These are phyloP conservation scores for Ennomos erosarius DNA, from an alignment of 2,888 invertebrate species.

Conservation along the genomic window DNA sequence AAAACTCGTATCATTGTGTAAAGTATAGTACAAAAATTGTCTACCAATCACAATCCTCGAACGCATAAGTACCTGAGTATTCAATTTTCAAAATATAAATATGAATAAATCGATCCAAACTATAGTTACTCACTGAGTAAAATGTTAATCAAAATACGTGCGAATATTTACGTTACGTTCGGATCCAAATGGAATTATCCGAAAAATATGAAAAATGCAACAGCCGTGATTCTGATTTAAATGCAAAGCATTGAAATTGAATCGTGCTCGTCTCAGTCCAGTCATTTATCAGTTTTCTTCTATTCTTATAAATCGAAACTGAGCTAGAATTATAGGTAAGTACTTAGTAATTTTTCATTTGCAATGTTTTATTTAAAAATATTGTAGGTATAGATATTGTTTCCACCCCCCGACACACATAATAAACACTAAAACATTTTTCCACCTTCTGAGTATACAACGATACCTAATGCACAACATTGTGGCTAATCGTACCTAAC, in stretches of 20 bases:
- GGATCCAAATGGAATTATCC: constrained; percentile 42
- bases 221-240: constrained; percentile 63
- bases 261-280: constrained; percentile 52
- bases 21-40: background rate
- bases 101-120: constrained; percentile 34
- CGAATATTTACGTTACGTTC: constrained; percentile 36
- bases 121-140: constrained; percentile 31
- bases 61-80: background rate
- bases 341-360: constrained; percentile 33
- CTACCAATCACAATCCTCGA: constrained; percentile 2
- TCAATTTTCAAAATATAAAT: constrained; percentile 31
- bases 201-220: constrained; percentile 67
- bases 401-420: no score
- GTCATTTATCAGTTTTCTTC: constrained; percentile 57
- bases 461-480: no score
- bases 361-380: constrained; percentile 27
- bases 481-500: no score
- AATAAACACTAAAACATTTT: no score
- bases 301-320: constrained; percentile 51
- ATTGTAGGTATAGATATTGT: no score
- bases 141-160: constrained; percentile 39
- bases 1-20: no score
- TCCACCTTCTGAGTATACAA: no score
- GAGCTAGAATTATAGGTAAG: constrained; percentile 42
- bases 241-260: constrained; percentile 69